phyloP scores from a whole-genome alignment of 2,888 invertebrate genomes.

The Cosmia pyralina region DNA sequence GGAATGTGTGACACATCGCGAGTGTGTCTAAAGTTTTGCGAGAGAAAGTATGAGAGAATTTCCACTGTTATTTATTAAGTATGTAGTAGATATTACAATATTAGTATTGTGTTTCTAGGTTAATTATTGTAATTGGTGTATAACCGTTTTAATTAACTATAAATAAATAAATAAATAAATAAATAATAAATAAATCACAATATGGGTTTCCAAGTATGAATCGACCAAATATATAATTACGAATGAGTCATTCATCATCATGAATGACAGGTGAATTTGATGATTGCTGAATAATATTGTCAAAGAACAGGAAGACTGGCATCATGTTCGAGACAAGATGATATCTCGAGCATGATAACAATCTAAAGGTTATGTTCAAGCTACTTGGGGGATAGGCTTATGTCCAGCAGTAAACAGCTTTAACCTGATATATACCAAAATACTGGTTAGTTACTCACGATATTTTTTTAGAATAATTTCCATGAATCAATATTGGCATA shows the following conservation, averaged over 20 bases:
- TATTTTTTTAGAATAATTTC: constrained; percentile 5
- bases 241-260: not conserved
- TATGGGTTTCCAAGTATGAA: not conserved
- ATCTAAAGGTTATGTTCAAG: not conserved
- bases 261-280: not conserved
- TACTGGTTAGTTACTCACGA: not conserved
- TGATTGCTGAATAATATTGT: not conserved
- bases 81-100: too few species aligned
- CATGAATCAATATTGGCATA: constrained; percentile 19
- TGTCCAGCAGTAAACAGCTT: not conserved
- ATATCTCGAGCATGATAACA: not conserved
- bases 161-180: too few species aligned
- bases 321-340: not conserved
- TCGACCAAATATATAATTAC: not conserved
- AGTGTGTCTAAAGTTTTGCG: too few species aligned
- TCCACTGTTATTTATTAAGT: too few species aligned
- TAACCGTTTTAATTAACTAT: too few species aligned
- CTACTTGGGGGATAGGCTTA: not conserved
- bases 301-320: not conserved
- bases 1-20: not conserved
- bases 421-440: not conserved
- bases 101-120: too few species aligned
- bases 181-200: too few species aligned
- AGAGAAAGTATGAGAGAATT: too few species aligned
- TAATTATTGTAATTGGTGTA: too few species aligned